phyloP scores from a whole-genome alignment of 1,140 invertebrate species.

The Platorchestia sp. region DNA sequence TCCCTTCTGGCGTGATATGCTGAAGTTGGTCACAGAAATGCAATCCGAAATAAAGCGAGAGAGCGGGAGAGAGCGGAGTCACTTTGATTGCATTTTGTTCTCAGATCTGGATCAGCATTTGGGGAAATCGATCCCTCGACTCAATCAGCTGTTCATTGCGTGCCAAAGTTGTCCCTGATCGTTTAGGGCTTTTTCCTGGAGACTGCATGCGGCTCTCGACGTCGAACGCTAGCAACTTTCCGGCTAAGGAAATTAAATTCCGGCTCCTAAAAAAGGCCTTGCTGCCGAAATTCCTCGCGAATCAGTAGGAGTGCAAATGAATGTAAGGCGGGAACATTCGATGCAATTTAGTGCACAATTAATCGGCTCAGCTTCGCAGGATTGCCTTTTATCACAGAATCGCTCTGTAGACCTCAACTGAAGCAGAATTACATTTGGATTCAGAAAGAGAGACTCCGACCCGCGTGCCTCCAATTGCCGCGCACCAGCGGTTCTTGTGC shows the following conservation, averaged over 20 bases:
- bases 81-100: neutral
- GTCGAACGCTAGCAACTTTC: constrained; percentile 29
- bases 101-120: neutral
- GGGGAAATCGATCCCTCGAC: neutral
- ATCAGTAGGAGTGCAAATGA: constrained; percentile 52
- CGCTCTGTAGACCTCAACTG: neutral
- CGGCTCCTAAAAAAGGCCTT: neutral
- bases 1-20: neutral
- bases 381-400: constrained; percentile 20
- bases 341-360: constrained; percentile 38
- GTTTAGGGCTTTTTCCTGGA: neutral
- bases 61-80: neutral
- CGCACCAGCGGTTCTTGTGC: neutral
- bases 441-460: neutral
- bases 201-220: constrained; percentile 34
- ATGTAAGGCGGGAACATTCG: constrained; percentile 45
- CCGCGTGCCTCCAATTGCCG: neutral
- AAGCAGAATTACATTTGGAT: neutral
- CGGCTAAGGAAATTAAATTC: constrained; percentile 52
- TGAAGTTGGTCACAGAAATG: neutral
- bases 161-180: constrained; percentile 27
- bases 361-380: constrained; percentile 34
- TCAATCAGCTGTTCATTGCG: constrained; percentile 18
- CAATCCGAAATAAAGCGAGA: neutral
- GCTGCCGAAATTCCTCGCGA: constrained; percentile 40